Percentiles rank a stretch among this genome's conserved stretches.
Evolutionary conservation across 2,797 vertebrate species (phyloP).

Genomic region (Sebastes goodei): DNA sequence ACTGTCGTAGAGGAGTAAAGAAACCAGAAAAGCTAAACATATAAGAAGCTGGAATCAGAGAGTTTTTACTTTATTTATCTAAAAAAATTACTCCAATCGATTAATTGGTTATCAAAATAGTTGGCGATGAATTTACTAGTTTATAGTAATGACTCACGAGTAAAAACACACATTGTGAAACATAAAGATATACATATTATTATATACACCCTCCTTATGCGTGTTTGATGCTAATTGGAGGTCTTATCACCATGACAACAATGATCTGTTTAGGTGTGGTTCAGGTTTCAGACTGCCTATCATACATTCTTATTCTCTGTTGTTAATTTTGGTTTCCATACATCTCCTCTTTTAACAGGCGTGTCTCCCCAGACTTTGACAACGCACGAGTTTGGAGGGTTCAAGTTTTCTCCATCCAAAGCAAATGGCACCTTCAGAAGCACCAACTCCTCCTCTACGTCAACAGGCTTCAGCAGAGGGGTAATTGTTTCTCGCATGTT

Average conservation of each 20-base stretch:
- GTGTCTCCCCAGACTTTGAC: background rate
- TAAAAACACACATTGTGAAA: background rate
- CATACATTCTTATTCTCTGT: background rate
- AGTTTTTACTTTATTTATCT: too few relatives aligned
- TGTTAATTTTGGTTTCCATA: background rate
- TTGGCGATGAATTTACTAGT: too few relatives aligned
- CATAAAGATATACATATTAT: background rate
- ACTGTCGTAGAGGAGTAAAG: too few relatives aligned
- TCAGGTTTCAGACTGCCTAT: background rate
- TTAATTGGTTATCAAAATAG: too few relatives aligned
- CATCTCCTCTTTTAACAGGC: slow-evolving; percentile 45
- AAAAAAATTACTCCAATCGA: too few relatives aligned
- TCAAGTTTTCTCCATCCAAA: slow-evolving; percentile 71
- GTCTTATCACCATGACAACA: background rate
- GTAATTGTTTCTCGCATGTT: slow-evolving; percentile 49
- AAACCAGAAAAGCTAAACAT: too few relatives aligned
- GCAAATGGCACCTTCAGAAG: slow-evolving; percentile 41
- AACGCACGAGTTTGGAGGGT: slow-evolving; percentile 55
- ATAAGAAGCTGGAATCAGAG: too few relatives aligned
- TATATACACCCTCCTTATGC: background rate
- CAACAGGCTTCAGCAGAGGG: slow-evolving; percentile 40
- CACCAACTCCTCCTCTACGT: slow-evolving; percentile 28
- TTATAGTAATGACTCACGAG: background rate
- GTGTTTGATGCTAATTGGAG: background rate
- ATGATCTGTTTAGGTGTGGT: background rate